phyloP scores from a whole-genome alignment of 1,140 invertebrate genomes.

The Bombyx mandarina region DNA sequence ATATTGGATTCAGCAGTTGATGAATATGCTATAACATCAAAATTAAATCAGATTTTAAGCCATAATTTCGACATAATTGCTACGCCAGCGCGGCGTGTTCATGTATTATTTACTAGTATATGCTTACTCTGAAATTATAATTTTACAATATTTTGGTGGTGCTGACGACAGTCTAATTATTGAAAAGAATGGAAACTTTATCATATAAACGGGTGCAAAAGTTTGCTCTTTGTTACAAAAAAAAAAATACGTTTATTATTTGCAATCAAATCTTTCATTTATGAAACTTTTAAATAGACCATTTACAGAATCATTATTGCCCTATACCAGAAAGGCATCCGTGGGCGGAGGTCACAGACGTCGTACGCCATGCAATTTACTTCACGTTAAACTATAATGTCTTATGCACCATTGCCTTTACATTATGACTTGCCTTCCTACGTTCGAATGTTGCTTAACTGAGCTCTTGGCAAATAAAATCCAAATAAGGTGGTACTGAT shows the following conservation, averaged over 20 bases:
- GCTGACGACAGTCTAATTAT: no score
- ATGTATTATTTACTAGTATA: no score
- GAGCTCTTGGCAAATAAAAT: conserved; percentile 1
- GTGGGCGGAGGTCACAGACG: conserved; percentile 31
- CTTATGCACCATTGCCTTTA: conserved; percentile 6
- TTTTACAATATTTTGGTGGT: no score
- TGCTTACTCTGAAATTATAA: no score
- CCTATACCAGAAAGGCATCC: conserved; percentile 17
- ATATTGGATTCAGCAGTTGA: no score
- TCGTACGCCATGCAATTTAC: conserved; percentile 41
- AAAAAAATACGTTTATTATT: neutral
- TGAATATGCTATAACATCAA: no score
- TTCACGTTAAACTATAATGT: conserved; percentile 17
- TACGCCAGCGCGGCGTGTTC: no score
- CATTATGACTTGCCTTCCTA: conserved; percentile 1
- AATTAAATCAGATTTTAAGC: no score
- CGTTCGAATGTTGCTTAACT: neutral
- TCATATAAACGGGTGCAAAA: no score
- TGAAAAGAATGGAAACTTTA: no score
- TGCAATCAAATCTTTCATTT: neutral
- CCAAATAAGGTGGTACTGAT: neutral
- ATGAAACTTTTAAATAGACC: conserved; percentile 13
- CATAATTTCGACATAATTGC: no score
- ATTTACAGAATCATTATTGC: conserved; percentile 21
- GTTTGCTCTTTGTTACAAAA: no score